These are phyloP conservation scores for Ctenosaura bakeri DNA, from an alignment of 2,797 vertebrate species.

Conservation along the genomic window DNA sequence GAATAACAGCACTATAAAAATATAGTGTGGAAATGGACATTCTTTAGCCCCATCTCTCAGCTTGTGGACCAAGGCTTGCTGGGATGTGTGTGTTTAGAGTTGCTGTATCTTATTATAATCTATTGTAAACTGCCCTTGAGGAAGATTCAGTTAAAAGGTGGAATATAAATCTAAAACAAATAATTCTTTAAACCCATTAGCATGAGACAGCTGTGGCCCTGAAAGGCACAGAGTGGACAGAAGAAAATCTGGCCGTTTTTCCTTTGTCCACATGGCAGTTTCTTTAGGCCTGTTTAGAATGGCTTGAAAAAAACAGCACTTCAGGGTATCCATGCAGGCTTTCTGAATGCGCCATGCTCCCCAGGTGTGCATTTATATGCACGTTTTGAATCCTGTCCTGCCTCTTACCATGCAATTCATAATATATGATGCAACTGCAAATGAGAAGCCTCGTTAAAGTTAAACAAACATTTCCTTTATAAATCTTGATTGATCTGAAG, in stretches of 20 bases:
- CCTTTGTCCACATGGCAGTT: slow-evolving; percentile 32
- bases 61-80: too few species aligned
- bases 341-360: slow-evolving; percentile 33
- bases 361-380: accelerated
- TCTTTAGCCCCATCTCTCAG: too few species aligned
- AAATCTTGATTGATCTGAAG: slow-evolving; percentile 20
- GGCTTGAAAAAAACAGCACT: slow-evolving; percentile 21
- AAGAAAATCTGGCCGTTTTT: slow-evolving; percentile 56
- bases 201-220: slow-evolving; percentile 55
- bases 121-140: background rate
- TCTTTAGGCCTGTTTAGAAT: slow-evolving; percentile 27
- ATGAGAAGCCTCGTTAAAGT: background rate
- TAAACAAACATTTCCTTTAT: slow-evolving; percentile 34
- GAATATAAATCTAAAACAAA: background rate
- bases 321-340: background rate
- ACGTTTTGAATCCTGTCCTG: background rate
- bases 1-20: too few species aligned
- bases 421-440: slow-evolving; percentile 12
- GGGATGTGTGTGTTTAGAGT: background rate
- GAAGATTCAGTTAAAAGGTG: background rate
- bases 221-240: slow-evolving; percentile 42
- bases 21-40: too few species aligned
- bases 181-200: slow-evolving; percentile 21
- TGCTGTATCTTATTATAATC: background rate
- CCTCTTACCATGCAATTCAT: slow-evolving; percentile 12